A percentile compares a stretch with the other conserved stretches of the same genome.
phyloP scores from a whole-genome alignment of 2,797 vertebrate genomes.

The Ciconia nigra region DNA sequence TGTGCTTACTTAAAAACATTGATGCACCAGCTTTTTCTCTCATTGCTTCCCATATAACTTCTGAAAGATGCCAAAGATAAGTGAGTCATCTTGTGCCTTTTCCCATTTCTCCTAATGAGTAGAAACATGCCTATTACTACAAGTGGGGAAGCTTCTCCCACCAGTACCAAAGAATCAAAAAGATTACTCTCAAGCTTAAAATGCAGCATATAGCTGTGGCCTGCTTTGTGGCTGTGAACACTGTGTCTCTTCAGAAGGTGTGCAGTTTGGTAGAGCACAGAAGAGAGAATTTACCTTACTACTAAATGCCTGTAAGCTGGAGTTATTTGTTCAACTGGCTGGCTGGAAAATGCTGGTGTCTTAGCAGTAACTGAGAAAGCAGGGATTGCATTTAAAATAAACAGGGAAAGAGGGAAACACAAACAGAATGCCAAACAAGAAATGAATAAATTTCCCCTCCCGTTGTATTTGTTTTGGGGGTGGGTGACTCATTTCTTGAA shows the following conservation, averaged over 20 bases:
- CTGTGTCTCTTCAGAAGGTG: background rate
- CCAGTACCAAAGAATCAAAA: no score
- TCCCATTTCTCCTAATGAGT: background rate
- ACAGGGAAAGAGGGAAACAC: background rate
- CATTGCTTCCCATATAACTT: background rate
- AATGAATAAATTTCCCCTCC: background rate
- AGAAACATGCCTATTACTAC: accelerated
- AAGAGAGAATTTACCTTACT: background rate
- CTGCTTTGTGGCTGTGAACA: background rate
- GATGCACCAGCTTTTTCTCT: background rate
- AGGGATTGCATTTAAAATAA: background rate
- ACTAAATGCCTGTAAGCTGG: background rate
- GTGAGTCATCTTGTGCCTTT: background rate
- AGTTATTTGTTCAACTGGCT: background rate
- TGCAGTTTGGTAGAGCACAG: background rate
- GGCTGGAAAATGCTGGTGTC: background rate
- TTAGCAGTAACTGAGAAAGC: background rate
- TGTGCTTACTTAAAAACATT: background rate
- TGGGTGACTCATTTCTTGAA: background rate
- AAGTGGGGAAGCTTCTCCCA: background rate
- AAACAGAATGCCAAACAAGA: background rate
- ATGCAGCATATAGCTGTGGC: background rate
- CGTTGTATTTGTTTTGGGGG: background rate
- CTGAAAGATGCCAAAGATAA: background rate
- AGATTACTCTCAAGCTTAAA: background rate